Percentiles rank a stretch among this genome's conserved stretches.
These are phyloP conservation scores for Orientallactaga sibirica DNA, from an alignment of 2,797 vertebrate species.

Conservation along the genomic window DNA sequence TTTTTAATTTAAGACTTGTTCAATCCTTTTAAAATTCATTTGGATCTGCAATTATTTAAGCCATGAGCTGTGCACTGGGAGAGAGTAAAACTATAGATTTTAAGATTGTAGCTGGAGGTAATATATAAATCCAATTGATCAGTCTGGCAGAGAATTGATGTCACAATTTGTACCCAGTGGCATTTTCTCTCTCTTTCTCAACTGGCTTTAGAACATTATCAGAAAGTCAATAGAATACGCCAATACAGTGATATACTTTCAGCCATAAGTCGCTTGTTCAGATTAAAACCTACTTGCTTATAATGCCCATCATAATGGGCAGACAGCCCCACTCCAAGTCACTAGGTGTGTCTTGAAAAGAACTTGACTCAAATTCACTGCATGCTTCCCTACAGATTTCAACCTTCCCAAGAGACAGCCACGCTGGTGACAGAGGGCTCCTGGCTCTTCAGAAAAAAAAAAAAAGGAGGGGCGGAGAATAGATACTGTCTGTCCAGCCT, in stretches of 20 bases:
- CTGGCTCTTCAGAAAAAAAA: constrained; percentile 86
- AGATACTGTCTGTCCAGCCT: constrained; percentile 63
- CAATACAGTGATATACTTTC: constrained; percentile 89
- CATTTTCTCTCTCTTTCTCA: constrained; percentile 89
- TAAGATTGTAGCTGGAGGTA: constrained; percentile 89
- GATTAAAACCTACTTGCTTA: constrained; percentile 88
- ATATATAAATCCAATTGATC: constrained; percentile 93
- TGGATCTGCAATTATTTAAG: constrained; percentile 88
- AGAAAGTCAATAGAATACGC: constrained; percentile 90
- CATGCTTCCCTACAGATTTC: constrained; percentile 83
- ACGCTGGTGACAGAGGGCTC: constrained; percentile 86
- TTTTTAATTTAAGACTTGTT: constrained; percentile 88
- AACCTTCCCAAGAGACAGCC: constrained; percentile 88
- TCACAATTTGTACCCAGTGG: constrained; percentile 90
- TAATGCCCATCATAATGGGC: constrained; percentile 85
- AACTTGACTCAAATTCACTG: constrained; percentile 79
- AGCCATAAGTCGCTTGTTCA: constrained; percentile 85
- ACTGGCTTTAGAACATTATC: constrained; percentile 91
- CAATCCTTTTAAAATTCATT: constrained; percentile 88
- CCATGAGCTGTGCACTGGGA: constrained; percentile 84
- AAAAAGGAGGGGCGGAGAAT: constrained; percentile 71
- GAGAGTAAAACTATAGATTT: constrained; percentile 89
- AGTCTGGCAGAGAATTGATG: constrained; percentile 92
- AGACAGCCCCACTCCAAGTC: constrained; percentile 92
- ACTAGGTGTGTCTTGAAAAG: constrained; percentile 81